A percentile compares a stretch with the other conserved stretches of the same genome.
Conservation (phyloP, 2,113 vertebrate genomes). For the Corythornis vintsioides region DNA sequence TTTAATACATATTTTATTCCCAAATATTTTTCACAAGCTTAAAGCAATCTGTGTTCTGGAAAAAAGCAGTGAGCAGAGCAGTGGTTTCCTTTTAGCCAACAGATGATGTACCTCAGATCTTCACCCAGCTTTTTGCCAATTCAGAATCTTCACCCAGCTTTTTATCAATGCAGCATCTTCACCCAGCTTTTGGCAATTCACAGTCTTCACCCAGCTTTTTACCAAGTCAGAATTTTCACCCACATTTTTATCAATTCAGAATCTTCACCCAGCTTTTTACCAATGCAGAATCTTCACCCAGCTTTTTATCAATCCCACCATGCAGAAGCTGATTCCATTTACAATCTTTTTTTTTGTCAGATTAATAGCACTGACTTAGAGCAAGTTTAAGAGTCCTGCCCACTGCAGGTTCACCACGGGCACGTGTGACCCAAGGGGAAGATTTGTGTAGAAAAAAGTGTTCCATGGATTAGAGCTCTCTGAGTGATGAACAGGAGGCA, state of each 20-base stretch:
- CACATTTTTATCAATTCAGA: too few species aligned
- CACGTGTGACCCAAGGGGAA: accelerated
- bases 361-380: neutral
- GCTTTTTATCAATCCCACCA: neutral
- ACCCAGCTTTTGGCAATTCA: too few species aligned
- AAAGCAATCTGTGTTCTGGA: neutral
- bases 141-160: neutral
- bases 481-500: conserved; percentile 9
- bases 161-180: neutral
- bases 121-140: neutral
- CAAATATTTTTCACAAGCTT: neutral
- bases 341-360: neutral
- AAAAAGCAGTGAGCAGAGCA: neutral
- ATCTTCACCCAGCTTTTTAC: too few species aligned
- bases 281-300: neutral
- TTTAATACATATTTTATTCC: neutral
- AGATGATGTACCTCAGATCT: neutral
- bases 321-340: neutral
- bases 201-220: too few species aligned
- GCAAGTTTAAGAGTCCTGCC: accelerated
- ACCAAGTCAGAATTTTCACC: too few species aligned
- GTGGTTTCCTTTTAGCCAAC: neutral
- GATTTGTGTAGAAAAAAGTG: neutral
- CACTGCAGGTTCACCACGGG: accelerated
- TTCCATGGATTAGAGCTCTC: neutral